A percentile compares a stretch with the other conserved stretches of the same genome.
Evolutionary conservation across 2,888 invertebrate species (phyloP).

Genomic region (Notocelia uddmanniana): DNA sequence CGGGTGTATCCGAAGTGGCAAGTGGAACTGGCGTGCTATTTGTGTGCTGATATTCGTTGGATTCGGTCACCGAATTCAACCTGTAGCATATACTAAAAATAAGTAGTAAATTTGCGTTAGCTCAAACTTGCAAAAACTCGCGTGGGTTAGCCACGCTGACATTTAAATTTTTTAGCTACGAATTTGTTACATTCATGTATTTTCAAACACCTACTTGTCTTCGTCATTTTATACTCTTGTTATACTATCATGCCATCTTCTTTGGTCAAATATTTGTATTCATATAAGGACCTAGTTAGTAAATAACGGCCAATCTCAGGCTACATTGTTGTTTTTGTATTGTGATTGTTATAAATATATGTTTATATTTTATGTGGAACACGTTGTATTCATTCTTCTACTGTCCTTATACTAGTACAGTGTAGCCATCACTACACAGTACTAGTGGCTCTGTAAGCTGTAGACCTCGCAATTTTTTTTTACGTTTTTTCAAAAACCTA

Average conservation of each 20-base stretch:
- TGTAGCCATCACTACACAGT: background rate
- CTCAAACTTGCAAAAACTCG: no score
- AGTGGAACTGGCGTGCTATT: background rate
- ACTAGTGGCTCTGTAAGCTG: no score
- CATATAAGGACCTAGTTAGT: constrained; percentile 8
- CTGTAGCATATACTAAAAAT: no score
- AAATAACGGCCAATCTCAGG: constrained; percentile 16
- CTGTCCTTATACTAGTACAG: background rate
- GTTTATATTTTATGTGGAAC: constrained; percentile 55
- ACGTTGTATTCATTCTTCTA: constrained; percentile 40
- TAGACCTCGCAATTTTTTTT: no score
- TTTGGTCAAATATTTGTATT: constrained; percentile 31
- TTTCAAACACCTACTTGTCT: constrained; percentile 17
- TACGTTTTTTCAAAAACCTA: no score
- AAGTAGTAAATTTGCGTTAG: no score
- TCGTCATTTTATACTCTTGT: constrained; percentile 38
- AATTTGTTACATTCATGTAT: constrained; percentile 7
- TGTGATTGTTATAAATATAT: constrained; percentile 52
- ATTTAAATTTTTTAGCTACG: no score
- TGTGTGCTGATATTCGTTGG: background rate
- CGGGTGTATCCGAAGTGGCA: background rate
- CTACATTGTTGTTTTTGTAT: constrained; percentile 46
- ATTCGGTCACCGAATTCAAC: no score
- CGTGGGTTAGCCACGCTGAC: no score
- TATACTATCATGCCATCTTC: constrained; percentile 31